Conservation (phyloP, 2,888 invertebrate genomes). For the Trichacis sp. region DNA sequence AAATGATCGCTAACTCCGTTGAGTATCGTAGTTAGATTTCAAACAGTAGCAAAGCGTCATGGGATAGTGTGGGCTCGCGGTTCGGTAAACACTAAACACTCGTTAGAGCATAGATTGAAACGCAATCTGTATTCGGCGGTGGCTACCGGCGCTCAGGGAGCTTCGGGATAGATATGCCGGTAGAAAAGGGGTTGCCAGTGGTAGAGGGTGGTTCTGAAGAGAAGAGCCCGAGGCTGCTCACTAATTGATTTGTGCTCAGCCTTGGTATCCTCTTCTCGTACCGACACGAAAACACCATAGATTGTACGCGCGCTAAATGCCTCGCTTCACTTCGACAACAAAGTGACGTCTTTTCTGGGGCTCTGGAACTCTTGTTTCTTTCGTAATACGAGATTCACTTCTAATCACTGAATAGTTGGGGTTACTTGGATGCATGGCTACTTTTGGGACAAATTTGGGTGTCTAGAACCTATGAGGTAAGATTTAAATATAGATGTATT, state of each 20-base stretch:
- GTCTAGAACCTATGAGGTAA: no score
- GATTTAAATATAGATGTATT: no score
- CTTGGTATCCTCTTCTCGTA: conserved; percentile 48
- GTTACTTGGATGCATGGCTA: no score
- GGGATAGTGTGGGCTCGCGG: conserved; percentile 56
- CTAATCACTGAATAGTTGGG: no score
- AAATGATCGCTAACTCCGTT: conserved; percentile 40
- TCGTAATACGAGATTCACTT: no score
- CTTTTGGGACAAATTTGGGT: no score
- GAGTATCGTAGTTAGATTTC: conserved; percentile 46
- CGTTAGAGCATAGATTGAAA: conserved; percentile 67
- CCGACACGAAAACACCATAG: conserved; percentile 53
- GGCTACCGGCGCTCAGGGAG: conserved; percentile 50
- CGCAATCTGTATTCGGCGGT: conserved; percentile 64
- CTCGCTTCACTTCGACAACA: conserved; percentile 13
- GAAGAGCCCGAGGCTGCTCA: conserved; percentile 54
- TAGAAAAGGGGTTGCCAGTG: conserved; percentile 42
- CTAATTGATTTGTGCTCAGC: conserved; percentile 64
- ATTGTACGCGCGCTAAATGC: conserved; percentile 45
- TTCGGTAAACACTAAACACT: conserved; percentile 68
- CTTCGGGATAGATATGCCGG: conserved; percentile 42
- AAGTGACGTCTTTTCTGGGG: background rate
- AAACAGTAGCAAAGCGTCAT: conserved; percentile 58
- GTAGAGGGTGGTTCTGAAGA: conserved; percentile 57
- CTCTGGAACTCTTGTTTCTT: no score